A percentile compares a stretch with the other conserved stretches of the same genome.
phyloP scores from a whole-genome alignment of 2,888 invertebrate genomes.

The Ophion slaviceki region DNA sequence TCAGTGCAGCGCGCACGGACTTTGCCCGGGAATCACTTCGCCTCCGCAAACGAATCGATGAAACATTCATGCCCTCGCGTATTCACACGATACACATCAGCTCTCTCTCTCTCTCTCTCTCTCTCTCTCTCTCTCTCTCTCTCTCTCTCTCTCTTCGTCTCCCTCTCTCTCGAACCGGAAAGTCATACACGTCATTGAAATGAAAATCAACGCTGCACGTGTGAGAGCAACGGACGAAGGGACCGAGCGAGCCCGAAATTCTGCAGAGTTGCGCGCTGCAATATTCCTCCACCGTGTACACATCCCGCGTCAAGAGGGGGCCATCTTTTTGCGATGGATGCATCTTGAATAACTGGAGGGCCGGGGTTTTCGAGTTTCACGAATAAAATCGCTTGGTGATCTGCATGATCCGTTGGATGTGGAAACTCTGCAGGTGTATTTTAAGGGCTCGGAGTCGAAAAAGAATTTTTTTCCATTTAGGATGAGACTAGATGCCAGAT shows the following conservation, averaged over 20 bases:
- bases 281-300: conserved; percentile 15
- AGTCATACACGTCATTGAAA: conserved; percentile 48
- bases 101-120: conserved; percentile 10
- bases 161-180: conserved; percentile 4
- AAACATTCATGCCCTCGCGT: conserved; percentile 68
- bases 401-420: neutral
- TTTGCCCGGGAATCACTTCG: conserved; percentile 69
- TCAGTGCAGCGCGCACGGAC: conserved; percentile 64
- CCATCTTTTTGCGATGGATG: conserved; percentile 43
- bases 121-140: conserved; percentile 5
- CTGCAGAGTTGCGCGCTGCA: neutral
- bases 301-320: neutral
- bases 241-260: conserved; percentile 9
- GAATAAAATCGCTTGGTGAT: neutral
- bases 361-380: neutral
- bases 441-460: no score
- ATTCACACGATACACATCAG: conserved; percentile 58
- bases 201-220: conserved; percentile 51
- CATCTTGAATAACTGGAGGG: conserved; percentile 29
- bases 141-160: conserved; percentile 3
- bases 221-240: conserved; percentile 31
- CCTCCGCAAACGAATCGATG: conserved; percentile 70
- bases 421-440: no score
- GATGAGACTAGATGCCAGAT: no score
- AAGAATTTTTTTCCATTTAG: no score